Percentiles rank a stretch among this genome's conserved stretches.
Evolutionary conservation across 2,888 invertebrate genomes (phyloP).

Genomic region (Alloscopus bannaensis): DNA sequence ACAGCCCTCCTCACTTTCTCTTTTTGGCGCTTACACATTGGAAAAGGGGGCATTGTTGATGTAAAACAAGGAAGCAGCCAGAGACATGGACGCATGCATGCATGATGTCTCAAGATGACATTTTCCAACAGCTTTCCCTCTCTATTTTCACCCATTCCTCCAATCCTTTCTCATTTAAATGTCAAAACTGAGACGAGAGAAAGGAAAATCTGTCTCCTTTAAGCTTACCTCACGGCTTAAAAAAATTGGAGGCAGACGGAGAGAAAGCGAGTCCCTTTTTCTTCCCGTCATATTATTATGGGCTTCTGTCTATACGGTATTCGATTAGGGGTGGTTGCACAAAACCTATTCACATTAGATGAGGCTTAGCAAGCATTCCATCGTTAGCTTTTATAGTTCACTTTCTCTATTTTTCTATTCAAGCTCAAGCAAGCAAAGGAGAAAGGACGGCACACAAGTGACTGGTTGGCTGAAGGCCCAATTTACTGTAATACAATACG

Average conservation of each 20-base stretch:
- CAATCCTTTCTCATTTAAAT: constrained; percentile 55
- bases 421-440: neutral
- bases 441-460: too few species aligned
- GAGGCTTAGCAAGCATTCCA: constrained; percentile 27
- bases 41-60: neutral
- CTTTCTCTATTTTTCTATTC: neutral
- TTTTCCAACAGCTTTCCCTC: constrained; percentile 44
- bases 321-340: neutral
- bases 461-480: too few species aligned
- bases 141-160: constrained; percentile 45
- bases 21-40: too few species aligned
- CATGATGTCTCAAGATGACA: constrained; percentile 55
- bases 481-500: too few species aligned
- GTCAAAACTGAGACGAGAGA: constrained; percentile 46
- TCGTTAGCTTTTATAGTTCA: constrained; percentile 40
- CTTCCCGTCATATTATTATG: too few species aligned
- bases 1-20: too few species aligned
- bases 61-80: neutral
- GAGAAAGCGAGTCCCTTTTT: too few species aligned
- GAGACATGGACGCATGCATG: constrained; percentile 30
- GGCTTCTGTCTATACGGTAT: too few species aligned
- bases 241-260: constrained; percentile 1
- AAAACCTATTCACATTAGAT: constrained; percentile 26
- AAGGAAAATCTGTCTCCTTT: constrained; percentile 11
- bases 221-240: constrained; percentile 38